Conservation (phyloP, 2,113 vertebrate genomes). For the Eubucco bourcierii region DNA sequence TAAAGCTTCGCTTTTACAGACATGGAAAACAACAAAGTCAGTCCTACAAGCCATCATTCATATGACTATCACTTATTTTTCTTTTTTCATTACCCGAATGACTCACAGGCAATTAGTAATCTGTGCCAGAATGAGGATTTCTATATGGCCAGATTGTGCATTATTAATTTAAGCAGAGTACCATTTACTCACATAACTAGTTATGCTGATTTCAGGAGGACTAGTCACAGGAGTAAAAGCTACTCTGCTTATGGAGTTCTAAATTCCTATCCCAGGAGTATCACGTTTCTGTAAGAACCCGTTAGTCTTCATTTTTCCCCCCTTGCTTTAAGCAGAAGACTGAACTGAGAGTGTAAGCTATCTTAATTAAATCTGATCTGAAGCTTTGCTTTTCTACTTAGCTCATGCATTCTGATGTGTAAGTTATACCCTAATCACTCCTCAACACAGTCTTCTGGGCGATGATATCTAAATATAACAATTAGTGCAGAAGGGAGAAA, state of each 20-base stretch:
- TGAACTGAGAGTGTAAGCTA: slow-evolving; percentile 35
- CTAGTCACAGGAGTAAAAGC: slow-evolving; percentile 27
- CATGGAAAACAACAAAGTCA: not conserved
- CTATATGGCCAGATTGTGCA: not conserved
- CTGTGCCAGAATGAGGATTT: not conserved
- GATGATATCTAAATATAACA: slow-evolving; percentile 44
- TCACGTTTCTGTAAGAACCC: slow-evolving; percentile 6
- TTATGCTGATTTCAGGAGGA: not conserved
- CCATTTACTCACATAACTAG: slow-evolving; percentile 1
- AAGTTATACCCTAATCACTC: slow-evolving; percentile 25
- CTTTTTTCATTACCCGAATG: not conserved
- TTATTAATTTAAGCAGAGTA: slow-evolving; percentile 29
- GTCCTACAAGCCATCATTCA: not conserved
- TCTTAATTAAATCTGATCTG: slow-evolving; percentile 69
- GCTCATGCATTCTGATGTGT: slow-evolving; percentile 34
- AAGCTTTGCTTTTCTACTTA: slow-evolving; percentile 35
- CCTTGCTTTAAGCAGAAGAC: slow-evolving; percentile 58
- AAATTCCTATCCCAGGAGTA: slow-evolving; percentile 32
- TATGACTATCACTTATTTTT: not conserved
- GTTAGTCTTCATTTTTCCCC: slow-evolving; percentile 30
- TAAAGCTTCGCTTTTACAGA: not conserved
- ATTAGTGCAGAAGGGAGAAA: slow-evolving; percentile 27
- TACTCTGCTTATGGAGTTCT: not conserved
- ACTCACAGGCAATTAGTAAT: not conserved
- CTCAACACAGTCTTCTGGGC: slow-evolving; percentile 18